Conservation (phyloP, 2,797 vertebrate genomes). For the Psittacula echo region DNA sequence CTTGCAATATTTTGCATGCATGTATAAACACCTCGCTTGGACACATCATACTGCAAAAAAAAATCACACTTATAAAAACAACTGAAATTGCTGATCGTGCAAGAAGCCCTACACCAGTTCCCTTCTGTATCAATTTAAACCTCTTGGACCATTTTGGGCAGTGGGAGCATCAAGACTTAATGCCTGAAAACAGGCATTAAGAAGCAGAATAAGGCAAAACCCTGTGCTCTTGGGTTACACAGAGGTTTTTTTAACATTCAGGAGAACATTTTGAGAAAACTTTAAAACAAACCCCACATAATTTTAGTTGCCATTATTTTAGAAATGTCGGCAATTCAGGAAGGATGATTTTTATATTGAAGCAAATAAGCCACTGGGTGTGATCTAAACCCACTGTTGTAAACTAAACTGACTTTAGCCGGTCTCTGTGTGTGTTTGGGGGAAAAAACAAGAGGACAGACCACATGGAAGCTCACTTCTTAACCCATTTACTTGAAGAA, state of each 20-base stretch:
- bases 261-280: background rate
- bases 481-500: conserved; percentile 3
- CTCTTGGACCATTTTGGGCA: background rate
- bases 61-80: background rate
- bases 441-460: background rate
- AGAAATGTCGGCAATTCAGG: background rate
- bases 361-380: conserved; percentile 6
- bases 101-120: background rate
- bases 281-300: rapidly evolving
- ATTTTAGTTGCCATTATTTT: background rate
- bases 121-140: background rate
- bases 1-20: conserved; percentile 6
- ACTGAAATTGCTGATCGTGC: background rate
- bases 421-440: conserved; percentile 19
- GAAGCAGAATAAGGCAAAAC: background rate
- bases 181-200: background rate
- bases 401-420: conserved; percentile 20
- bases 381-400: background rate
- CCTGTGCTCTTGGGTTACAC: background rate
- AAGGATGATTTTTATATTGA: conserved; percentile 8
- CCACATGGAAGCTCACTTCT: background rate
- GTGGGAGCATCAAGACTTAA: background rate
- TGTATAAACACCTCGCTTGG: background rate
- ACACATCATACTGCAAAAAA: background rate
- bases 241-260: background rate